phyloP scores from a whole-genome alignment of 35 echinoderm and acorn worm species.

The Eucidaris tribuloides region DNA sequence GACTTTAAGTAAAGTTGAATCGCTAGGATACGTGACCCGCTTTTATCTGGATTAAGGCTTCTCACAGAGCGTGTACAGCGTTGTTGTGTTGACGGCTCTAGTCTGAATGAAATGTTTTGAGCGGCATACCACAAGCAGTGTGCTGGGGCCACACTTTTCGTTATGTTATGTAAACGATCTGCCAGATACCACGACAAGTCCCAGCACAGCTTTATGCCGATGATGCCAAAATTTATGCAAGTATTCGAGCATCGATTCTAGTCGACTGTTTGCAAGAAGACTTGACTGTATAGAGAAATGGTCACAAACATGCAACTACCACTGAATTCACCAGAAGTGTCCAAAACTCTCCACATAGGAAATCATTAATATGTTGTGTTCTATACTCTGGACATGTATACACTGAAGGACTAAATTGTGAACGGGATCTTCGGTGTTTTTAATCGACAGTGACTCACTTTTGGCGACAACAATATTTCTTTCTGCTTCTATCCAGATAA shows the following conservation, averaged over 20 bases:
- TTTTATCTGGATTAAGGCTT: conserved; percentile 16
- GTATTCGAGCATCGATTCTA: too few relatives aligned
- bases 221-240: background rate
- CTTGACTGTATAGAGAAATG: background rate
- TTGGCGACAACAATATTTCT: too few relatives aligned
- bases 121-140: background rate
- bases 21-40: background rate
- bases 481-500: too few relatives aligned
- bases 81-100: background rate
- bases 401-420: too few relatives aligned
- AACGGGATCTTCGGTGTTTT: too few relatives aligned
- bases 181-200: background rate
- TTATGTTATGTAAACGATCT: conserved; percentile 4
- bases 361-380: too few relatives aligned
- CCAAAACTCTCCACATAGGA: conserved; percentile 5
- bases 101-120: too few relatives aligned
- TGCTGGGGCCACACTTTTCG: background rate
- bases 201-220: background rate
- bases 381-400: too few relatives aligned
- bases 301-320: background rate
- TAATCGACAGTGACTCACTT: too few relatives aligned
- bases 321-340: conserved; percentile 3
- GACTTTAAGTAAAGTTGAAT: conserved; percentile 5
- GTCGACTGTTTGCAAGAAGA: background rate
- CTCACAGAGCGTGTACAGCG: background rate